A percentile compares a stretch with the other conserved stretches of the same genome.
These are phyloP conservation scores for Bradynema listronoti DNA, from an alignment of 1,140 invertebrate species.

Conservation along the genomic window DNA sequence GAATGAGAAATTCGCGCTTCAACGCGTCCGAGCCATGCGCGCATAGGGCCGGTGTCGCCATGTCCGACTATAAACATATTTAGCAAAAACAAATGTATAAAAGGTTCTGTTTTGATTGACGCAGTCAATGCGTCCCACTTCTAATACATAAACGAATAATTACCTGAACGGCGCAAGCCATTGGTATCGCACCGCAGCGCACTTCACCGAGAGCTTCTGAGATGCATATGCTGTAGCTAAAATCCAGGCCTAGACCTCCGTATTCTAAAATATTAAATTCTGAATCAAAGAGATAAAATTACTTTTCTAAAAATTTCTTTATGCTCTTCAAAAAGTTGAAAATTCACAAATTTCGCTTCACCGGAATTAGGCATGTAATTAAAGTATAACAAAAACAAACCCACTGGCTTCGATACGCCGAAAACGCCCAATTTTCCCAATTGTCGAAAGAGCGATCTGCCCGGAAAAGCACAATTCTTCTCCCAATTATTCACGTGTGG, in stretches of 20 bases:
- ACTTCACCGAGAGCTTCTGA: slow-evolving; percentile 64
- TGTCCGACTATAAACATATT: slow-evolving; percentile 39
- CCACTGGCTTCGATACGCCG: slow-evolving; percentile 62
- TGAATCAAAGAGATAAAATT: slow-evolving; percentile 4
- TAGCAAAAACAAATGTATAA: too few relatives aligned
- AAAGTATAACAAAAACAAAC: too few relatives aligned
- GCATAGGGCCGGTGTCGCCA: slow-evolving; percentile 44
- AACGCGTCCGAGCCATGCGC: slow-evolving; percentile 64
- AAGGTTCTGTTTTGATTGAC: too few relatives aligned
- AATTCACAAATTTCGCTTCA: too few relatives aligned
- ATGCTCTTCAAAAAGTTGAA: too few relatives aligned
- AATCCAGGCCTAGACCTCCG: slow-evolving; percentile 65
- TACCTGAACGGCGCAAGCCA: slow-evolving; percentile 64
- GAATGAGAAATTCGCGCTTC: slow-evolving; percentile 63
- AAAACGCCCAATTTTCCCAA: slow-evolving; percentile 63
- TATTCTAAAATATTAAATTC: slow-evolving; percentile 60
- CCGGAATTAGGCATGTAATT: too few relatives aligned
- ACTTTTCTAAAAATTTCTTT: too few relatives aligned
- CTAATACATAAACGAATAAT: slow-evolving; percentile 58
- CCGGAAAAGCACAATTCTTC: slow-evolving; percentile 61
- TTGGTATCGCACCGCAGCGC: slow-evolving; percentile 63
- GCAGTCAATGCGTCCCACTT: neutral
- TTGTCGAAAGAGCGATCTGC: slow-evolving; percentile 63
- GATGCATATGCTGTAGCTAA: slow-evolving; percentile 63
- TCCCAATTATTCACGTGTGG: slow-evolving; percentile 66